Percentiles rank a stretch among this genome's conserved stretches.
Evolutionary conservation across 64 coral and sea anemone genomes (phyloP).

Genomic region (Cladopsammia gracilis): DNA sequence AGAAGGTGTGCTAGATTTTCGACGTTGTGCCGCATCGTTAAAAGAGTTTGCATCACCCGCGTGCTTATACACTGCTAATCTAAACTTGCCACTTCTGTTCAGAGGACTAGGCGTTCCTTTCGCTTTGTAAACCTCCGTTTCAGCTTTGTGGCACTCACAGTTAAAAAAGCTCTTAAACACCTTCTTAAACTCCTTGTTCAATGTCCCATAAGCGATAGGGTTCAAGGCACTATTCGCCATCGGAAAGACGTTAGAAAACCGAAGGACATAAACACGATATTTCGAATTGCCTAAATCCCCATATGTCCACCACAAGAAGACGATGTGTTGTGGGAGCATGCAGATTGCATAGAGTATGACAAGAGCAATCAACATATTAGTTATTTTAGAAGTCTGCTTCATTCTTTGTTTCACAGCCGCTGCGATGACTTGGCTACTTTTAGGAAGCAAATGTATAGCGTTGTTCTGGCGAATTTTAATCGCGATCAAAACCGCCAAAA

Average conservation of each 20-base stretch:
- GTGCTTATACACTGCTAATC: constrained; percentile 66
- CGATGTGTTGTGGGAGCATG: constrained; percentile 90
- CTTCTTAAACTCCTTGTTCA: constrained; percentile 91
- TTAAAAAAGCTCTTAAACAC: constrained; percentile 91
- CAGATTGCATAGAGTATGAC: constrained; percentile 88
- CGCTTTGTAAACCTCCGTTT: background rate
- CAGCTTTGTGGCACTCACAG: constrained; percentile 55
- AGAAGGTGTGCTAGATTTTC: constrained; percentile 8
- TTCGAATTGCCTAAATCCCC: constrained; percentile 60
- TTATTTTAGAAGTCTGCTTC: constrained; percentile 75
- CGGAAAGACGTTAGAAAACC: constrained; percentile 93
- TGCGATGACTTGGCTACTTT: constrained; percentile 70
- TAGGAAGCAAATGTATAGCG: constrained; percentile 53
- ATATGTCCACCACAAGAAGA: constrained; percentile 74
- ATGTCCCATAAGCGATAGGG: constrained; percentile 88
- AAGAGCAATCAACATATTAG: constrained; percentile 82
- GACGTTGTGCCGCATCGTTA: background rate
- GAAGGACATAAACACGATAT: constrained; percentile 79
- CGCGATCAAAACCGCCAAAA: constrained; percentile 59
- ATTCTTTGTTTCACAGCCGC: constrained; percentile 69
- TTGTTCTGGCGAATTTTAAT: constrained; percentile 64
- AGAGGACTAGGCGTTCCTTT: background rate
- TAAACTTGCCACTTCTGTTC: constrained; percentile 19
- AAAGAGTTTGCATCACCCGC: background rate
- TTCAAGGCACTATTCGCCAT: constrained; percentile 96